Evolutionary conservation across 2,888 invertebrate genomes (phyloP).

Genomic region (Melanotus villosus): DNA sequence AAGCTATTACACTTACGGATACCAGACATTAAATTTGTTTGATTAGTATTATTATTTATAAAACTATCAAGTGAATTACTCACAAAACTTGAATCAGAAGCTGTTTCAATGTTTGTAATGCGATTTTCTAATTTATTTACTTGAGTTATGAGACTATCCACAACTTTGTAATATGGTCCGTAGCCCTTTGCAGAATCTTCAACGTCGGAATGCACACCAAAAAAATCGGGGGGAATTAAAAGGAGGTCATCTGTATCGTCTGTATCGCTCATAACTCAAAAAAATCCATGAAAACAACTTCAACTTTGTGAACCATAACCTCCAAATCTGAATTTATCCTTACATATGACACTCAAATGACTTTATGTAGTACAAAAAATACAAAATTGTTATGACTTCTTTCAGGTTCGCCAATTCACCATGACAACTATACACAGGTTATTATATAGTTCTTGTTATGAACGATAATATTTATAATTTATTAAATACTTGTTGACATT

Average conservation of each 20-base stretch:
- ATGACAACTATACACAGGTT: too few species aligned
- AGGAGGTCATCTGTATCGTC: constrained; percentile 89
- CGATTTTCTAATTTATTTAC: constrained; percentile 73
- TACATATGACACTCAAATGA: too few species aligned
- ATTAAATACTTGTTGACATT: too few species aligned
- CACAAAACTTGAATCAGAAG: constrained; percentile 58
- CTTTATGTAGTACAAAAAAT: too few species aligned
- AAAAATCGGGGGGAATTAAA: constrained; percentile 84
- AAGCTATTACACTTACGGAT: constrained; percentile 57
- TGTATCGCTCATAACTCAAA: constrained; percentile 75
- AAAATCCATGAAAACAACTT: not conserved
- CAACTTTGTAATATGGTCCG: constrained; percentile 69
- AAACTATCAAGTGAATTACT: constrained; percentile 55
- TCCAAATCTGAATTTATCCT: not conserved
- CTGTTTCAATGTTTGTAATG: constrained; percentile 69
- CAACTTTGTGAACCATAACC: not conserved
- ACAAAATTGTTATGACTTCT: too few species aligned
- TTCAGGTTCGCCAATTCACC: too few species aligned
- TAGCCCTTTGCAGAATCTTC: constrained; percentile 63
- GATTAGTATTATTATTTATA: constrained; percentile 44
- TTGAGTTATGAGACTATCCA: constrained; percentile 76
- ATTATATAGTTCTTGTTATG: too few species aligned
- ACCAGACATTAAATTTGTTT: constrained; percentile 45
- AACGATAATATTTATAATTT: too few species aligned
- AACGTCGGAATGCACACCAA: constrained; percentile 74